These are phyloP conservation scores for Lasioglossum leucozonium DNA, from an alignment of 2,888 invertebrate genomes.

Conservation along the genomic window DNA sequence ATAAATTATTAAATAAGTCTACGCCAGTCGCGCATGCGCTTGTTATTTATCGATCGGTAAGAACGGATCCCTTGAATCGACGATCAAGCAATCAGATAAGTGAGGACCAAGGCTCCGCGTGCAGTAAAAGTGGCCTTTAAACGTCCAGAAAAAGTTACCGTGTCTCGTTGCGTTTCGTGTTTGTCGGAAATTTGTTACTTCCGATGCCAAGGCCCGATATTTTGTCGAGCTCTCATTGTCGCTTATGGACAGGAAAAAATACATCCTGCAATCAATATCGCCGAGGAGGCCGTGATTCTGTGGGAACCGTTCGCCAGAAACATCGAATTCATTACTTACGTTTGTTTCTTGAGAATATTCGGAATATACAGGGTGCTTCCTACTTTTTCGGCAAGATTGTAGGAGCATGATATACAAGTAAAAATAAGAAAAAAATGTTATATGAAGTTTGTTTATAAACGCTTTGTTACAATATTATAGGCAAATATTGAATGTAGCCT, in stretches of 20 bases:
- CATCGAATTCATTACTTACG: neutral
- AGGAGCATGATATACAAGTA: no score
- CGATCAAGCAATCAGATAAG: constrained; percentile 41
- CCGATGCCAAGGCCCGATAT: neutral
- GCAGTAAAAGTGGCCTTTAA: constrained; percentile 16
- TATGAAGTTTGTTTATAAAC: no score
- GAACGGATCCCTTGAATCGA: constrained; percentile 50
- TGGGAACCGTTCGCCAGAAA: neutral
- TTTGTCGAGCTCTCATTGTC: neutral
- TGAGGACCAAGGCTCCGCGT: neutral
- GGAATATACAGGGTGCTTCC: no score
- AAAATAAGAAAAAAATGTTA: no score
- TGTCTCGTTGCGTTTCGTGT: constrained; percentile 28
- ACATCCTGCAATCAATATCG: neutral
- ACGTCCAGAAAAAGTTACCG: constrained; percentile 1
- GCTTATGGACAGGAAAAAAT: constrained; percentile 5
- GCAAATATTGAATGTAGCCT: no score
- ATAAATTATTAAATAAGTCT: constrained; percentile 84
- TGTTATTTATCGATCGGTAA: constrained; percentile 64
- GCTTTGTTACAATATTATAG: no score
- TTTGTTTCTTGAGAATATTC: neutral
- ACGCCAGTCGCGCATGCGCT: constrained; percentile 45
- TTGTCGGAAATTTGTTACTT: constrained; percentile 39
- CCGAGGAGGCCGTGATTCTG: neutral
- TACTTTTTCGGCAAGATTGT: no score